Base-by-base conservation (phyloP, 2,113 vertebrate species). In the Ptilonorhynchus violaceus region DNA sequence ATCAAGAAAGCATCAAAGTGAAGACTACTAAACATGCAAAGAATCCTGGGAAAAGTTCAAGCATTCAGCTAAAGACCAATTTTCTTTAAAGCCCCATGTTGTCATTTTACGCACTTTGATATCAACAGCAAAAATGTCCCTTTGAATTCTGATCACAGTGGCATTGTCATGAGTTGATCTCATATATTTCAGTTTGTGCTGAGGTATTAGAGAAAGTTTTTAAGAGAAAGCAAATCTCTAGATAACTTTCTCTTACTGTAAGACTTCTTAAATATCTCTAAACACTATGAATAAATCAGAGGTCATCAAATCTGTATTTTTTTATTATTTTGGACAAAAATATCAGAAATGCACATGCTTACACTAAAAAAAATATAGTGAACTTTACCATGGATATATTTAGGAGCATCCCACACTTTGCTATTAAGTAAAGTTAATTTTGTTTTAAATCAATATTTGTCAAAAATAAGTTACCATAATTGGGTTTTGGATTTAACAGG, bases 1-100 rank as follows among this genome's bases (percentile, higher is more conserved):
- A 99, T 97, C 99, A 99, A 95, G 99, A 99, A 97, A 98, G 97
- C 75, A 82, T 98, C 85, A 98, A 97, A 95, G 96, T 97, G 83
- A 99, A 99, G 96, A 96, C 97, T 44, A 91, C 97, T 78, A 96
- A 97, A 81, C 95, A 97, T 35, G 35, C 92, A 73, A 98, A 95
- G 89, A 96, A 94, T 60, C 69, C 97, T 50, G 97, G 97, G 89
- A 99, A 98, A 95, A 98, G 97, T 72, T 98, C 98, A 35, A 99
- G 98, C 96, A 99, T 99, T 97, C 98, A 99, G 22, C 98, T 99
- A 15, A 99, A 99, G 96, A 99, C 99, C 81, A 98, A 97, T 97
- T 99, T 99, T 98, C 98, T 99, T 92, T 99, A 94, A 99, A 70
- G 28, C 89, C 50, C 58, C 14, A 4, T 77, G 12, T 47, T 82